A percentile compares a stretch with the other conserved stretches of the same genome.
These are phyloP conservation scores for Sebastes alutus DNA, from an alignment of 2,797 vertebrate genomes.

Conservation along the genomic window DNA sequence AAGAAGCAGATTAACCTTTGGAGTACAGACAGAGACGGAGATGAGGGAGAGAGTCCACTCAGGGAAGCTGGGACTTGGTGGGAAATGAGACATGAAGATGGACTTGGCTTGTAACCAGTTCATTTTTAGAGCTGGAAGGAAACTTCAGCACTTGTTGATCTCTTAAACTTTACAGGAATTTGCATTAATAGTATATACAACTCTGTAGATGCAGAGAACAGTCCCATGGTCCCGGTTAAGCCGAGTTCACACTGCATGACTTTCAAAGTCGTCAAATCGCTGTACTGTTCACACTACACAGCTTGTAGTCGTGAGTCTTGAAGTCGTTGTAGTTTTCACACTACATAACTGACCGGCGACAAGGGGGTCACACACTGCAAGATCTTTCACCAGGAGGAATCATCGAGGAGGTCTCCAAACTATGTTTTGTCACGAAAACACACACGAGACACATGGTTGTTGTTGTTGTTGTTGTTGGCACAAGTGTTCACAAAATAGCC, in stretches of 20 bases:
- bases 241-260: background rate
- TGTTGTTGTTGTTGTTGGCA: no score
- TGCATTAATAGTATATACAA: background rate
- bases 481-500: no score
- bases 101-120: background rate
- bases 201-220: background rate
- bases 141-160: background rate
- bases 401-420: background rate
- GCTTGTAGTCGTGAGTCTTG: background rate
- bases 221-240: background rate
- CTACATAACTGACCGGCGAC: background rate
- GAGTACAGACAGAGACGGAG: constrained; percentile 3
- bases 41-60: background rate
- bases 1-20: constrained; percentile 38
- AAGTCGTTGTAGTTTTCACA: background rate
- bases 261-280: no score
- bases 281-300: no score
- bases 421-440: background rate
- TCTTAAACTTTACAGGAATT: background rate
- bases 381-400: background rate
- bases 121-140: background rate
- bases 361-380: background rate
- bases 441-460: no score
- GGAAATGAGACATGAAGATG: constrained; percentile 5
- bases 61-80: background rate